Percentiles rank a stretch among this genome's conserved stretches.
Evolutionary conservation across 2,888 invertebrate species (phyloP).

Genomic region (Oscheius sp.): DNA sequence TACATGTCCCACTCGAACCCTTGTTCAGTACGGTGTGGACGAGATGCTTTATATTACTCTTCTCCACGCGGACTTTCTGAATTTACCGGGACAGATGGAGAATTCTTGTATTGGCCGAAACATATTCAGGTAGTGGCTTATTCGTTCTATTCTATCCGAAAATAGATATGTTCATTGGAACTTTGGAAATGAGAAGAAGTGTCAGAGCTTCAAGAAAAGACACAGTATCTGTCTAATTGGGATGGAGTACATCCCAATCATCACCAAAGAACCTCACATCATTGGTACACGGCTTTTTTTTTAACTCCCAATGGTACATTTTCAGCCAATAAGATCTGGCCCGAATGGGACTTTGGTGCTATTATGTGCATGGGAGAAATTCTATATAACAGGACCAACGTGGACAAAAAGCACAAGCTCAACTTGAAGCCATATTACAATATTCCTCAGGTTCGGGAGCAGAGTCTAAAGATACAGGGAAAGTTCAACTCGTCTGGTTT

Average conservation of each 20-base stretch:
- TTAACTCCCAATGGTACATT: not conserved
- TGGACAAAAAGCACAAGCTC: not conserved
- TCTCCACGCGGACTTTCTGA: slow-evolving; percentile 2
- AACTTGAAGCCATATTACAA: slow-evolving; percentile 4
- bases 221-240: slow-evolving; percentile 27
- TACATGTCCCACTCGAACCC: no score
- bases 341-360: slow-evolving; percentile 28
- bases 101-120: slow-evolving; percentile 1
- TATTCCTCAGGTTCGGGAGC: slow-evolving; percentile 21
- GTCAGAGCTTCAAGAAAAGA: slow-evolving; percentile 18
- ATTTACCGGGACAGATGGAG: slow-evolving; percentile 27
- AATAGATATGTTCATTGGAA: slow-evolving; percentile 34
- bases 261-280: not conserved
- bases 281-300: slow-evolving; percentile 1
- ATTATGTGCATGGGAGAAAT: slow-evolving; percentile 33
- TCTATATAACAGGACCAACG: slow-evolving; percentile 16
- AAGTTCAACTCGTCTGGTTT: slow-evolving; percentile 23
- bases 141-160: not conserved
- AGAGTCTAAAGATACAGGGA: slow-evolving; percentile 5
- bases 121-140: not conserved
- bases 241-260: slow-evolving; percentile 20
- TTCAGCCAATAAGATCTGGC: slow-evolving; percentile 38
- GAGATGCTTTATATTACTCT: slow-evolving; percentile 29
- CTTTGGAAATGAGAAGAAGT: not conserved
- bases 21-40: slow-evolving; percentile 30